Evolutionary conservation across 2,797 vertebrate genomes (phyloP), one percentile per base, ranked within the genome.

Genomic region (Salarias fasciatus): DNA sequence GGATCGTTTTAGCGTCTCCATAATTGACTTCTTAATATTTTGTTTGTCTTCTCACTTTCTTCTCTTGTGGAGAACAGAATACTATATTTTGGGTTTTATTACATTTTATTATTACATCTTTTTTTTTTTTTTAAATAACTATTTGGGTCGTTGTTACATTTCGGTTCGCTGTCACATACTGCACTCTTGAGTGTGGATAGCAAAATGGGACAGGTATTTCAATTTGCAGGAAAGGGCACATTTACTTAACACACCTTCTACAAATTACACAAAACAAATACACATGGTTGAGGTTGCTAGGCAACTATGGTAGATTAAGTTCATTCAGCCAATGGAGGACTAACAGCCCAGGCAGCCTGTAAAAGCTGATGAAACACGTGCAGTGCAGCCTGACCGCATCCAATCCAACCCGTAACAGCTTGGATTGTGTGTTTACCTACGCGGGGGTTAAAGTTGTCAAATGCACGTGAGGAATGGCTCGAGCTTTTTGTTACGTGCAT

Each of bases 281-380:
- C 33, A 77, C 46, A 13, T 46, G 44, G n/a, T 42, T 53, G 29
- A 48, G 33, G 53, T 66, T 73, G 69, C 69, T 63, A 36, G 51
- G 40, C 35, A 73, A 52, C 62, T 61, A 60, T 35, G 13, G 30
- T 44, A 65, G 67, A 64, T 64, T 71, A 61, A 77, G 49, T 14
- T 66, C 42, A 66, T 18, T 67, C 41, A 63, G 46, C 40, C 35
- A 53, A 50, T 5, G 9, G 44, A 67, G 35, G 53, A 53, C 42
- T 53, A 60, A 69, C 42, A 74, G 57, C 48, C 48, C 67, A 6
- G 60, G 70, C 42, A 74, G 57, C 48, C 48, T 68, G 6, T 18
- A 47, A 36, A 54, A 53, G 57, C 45, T 57, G 53, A 56, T 67
- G 38, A 43, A 64, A 62, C 35, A 36, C 37, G 8, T 15, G 15